Base-by-base conservation (phyloP, 2,888 invertebrate genomes). In the Drosophila mayaguana region DNA sequence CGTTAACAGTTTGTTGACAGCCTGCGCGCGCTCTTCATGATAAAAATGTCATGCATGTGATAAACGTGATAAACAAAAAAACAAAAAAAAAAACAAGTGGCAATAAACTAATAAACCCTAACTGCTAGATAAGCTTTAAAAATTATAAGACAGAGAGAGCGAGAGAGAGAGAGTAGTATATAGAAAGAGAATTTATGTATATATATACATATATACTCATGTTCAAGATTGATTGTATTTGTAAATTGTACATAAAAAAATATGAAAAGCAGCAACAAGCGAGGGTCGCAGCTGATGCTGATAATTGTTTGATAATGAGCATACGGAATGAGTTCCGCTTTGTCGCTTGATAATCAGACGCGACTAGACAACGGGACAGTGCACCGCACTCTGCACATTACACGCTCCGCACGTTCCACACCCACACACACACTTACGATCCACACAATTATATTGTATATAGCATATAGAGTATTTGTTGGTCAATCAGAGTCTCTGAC, bases 281-380 rank as follows among this genome's bases (percentile, higher is more conserved):
- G 28, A 20, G 55, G 59, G 63, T 78, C 78, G 54, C 61, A 43
- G 54, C 77, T 78, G 77, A 78, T 78, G 78, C 67, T 74, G 71
- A 63, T 78, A 78, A 78, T 78, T 78, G 67, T 45, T 18, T 71
- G 77, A 78, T 78, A 78, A 78, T 78, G 63, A 62, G 62, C 50
- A 61, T 25, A 54, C 56, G 50, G 62, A 66, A 71, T 78, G 46
- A 64, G 77, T 78, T 78, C 77, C 78, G 78, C 48, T 71, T 78
- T 66, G 66, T 51, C 64, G 51, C 43, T 54, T 60, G 76, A 77
- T 77, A 74, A 70, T 63, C 50, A n/a, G 11, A 18, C 20, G 38
- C 32, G 28, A 1, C 32, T 36, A 48, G n/a, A 43, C 43, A 28
- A 32, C 43, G 48, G 60, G 38, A 32, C 18, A 14, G 14, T 48